These are phyloP conservation scores for Argyrosomus regius DNA, from an alignment of 2,797 vertebrate species.

Conservation along the genomic window DNA sequence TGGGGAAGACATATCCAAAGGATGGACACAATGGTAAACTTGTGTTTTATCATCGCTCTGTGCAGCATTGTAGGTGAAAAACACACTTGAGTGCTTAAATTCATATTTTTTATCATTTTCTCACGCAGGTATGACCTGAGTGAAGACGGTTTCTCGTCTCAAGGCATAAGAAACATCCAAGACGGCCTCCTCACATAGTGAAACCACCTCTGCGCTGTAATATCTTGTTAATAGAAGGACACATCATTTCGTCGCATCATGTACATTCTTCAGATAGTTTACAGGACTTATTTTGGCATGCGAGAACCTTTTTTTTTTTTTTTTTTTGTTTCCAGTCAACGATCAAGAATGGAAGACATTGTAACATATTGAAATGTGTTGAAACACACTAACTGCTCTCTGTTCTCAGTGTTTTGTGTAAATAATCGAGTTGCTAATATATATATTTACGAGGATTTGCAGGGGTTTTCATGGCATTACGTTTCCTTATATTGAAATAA, in stretches of 20 bases:
- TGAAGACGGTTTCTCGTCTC: conserved; percentile 88
- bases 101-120: conserved; percentile 3
- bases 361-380: conserved; percentile 50
- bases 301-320: conserved; percentile 47
- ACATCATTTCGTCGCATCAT: conserved; percentile 63
- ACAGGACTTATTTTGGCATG: conserved; percentile 61
- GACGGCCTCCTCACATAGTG: conserved; percentile 57
- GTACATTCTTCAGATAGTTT: conserved; percentile 55
- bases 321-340: conserved; percentile 60
- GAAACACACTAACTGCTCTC: conserved; percentile 65
- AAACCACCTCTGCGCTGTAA: conserved; percentile 80
- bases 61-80: not conserved
- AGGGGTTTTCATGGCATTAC: conserved; percentile 61
- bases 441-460: conserved; percentile 39
- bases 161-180: conserved; percentile 73
- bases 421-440: conserved; percentile 58
- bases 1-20: conserved; percentile 93
- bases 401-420: conserved; percentile 69
- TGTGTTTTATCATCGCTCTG: not conserved
- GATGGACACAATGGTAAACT: conserved; percentile 95
- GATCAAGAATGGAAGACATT: conserved; percentile 30
- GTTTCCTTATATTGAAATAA: conserved; percentile 51
- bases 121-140: conserved; percentile 93
- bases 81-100: not conserved
- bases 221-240: conserved; percentile 81